Evolutionary conservation across 2,888 invertebrate species (phyloP), one percentile per base, ranked within the genome.

Genomic region (Lycocerus yunnanus): DNA sequence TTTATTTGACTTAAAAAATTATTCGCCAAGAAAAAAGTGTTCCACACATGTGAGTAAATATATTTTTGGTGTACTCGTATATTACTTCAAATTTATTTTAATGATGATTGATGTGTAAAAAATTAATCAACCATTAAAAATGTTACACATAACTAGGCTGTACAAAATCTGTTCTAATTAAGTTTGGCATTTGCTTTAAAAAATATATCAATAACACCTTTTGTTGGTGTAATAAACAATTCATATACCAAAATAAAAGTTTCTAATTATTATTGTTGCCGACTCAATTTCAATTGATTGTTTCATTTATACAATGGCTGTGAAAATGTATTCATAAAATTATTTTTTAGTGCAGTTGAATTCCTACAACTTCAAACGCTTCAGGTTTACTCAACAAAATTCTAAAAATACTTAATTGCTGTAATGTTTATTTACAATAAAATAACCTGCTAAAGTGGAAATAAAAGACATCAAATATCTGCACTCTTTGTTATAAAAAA

Each of bases 81-180:
- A 68, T 59, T 20, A 58, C n/a, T 59, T 20, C 68, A 59, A 20
- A 73, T 68, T 66, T 67, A 58, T 18, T 27, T 59, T 74, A 74
- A 74, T 71, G 68, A 71, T 68, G 71, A 74, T 74, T 74, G 71
- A 74, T 74, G 59, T 8, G 43, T 58, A 13, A 14, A 68, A 27
- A 71, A 59, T 61, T 70, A 70, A 65, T 69, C 65, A 66, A 67
- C 59, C 67, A 66, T 63, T 63, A 63, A 63, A 63, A 63, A 63
- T 61, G 43, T 74, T 63, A 73, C 70, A 58, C 61, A 73, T 68
- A 68, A 71, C 66, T 73, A 58, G 14, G 60, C 24, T 18, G 20
- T 66, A 15, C 66, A 43, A 69, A 73, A 66, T 67, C 21, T 67
- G 24, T 24, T 68, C 66, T 71, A 71, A 73, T 58, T 67, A 60